Evolutionary conservation across 2,888 invertebrate genomes (phyloP).

Genomic region (Ligdia adustata): DNA sequence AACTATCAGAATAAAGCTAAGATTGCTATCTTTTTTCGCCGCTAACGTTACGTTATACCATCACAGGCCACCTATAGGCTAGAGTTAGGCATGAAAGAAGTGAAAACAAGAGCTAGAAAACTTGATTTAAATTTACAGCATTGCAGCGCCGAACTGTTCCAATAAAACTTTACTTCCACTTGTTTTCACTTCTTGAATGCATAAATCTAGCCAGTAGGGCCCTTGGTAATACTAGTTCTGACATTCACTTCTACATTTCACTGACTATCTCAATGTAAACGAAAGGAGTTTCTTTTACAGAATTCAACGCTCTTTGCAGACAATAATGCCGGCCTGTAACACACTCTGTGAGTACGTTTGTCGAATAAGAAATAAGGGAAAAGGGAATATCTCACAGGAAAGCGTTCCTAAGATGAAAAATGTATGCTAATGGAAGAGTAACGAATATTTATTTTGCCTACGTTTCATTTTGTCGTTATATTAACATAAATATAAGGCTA

Average conservation of each 20-base stretch:
- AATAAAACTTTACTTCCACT: too few relatives aligned
- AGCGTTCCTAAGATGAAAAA: constrained; percentile 14
- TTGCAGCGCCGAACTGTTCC: too few relatives aligned
- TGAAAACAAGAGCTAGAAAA: too few relatives aligned
- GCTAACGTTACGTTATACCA: too few relatives aligned
- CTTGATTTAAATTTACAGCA: too few relatives aligned
- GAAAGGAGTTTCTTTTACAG: not conserved
- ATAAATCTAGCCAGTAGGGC: too few relatives aligned
- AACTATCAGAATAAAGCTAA: too few relatives aligned
- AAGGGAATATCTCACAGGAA: constrained; percentile 8
- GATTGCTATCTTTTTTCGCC: too few relatives aligned
- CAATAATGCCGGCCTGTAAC: constrained; percentile 5
- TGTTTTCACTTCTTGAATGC: too few relatives aligned
- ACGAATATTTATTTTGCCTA: constrained; percentile 9
- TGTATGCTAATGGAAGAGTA: constrained; percentile 12
- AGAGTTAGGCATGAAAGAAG: too few relatives aligned
- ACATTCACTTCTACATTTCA: constrained; percentile 10
- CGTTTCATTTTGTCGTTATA: constrained; percentile 14
- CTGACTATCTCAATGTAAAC: constrained; percentile 10
- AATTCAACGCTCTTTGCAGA: not conserved
- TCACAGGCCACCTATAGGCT: too few relatives aligned
- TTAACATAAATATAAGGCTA: too few relatives aligned
- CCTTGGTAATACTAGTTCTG: constrained; percentile 20
- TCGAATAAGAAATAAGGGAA: constrained; percentile 16
- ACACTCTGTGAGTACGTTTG: constrained; percentile 1